phyloP scores from a whole-genome alignment of 2,888 invertebrate genomes.

The Cinara cedri region DNA sequence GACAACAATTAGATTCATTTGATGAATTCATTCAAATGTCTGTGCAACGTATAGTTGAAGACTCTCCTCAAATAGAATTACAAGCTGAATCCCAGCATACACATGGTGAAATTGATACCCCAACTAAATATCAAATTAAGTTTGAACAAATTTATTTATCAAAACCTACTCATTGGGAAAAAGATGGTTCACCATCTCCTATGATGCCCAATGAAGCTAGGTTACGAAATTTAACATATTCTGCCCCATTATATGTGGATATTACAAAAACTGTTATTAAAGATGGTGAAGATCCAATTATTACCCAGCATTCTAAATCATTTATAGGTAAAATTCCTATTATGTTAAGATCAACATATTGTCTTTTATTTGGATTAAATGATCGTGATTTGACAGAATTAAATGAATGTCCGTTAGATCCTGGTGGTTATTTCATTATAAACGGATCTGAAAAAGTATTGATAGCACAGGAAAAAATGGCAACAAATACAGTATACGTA shows the following conservation, averaged over 20 bases:
- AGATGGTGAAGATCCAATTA: slow-evolving; percentile 88
- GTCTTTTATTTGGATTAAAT: slow-evolving; percentile 88
- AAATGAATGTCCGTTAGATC: slow-evolving; percentile 98
- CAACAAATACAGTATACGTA: slow-evolving; percentile 99
- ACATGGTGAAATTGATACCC: slow-evolving; percentile 88
- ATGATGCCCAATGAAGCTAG: slow-evolving; percentile 99
- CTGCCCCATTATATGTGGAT: slow-evolving; percentile 98
- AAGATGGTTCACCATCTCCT: slow-evolving; percentile 97
- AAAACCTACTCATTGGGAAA: slow-evolving; percentile 99
- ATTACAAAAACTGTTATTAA: slow-evolving; percentile 95
- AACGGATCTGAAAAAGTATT: slow-evolving; percentile 98
- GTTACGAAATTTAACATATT: slow-evolving; percentile 94
- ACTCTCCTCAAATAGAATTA: slow-evolving; percentile 96
- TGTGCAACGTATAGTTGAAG: slow-evolving; percentile 98
- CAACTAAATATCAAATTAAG: slow-evolving; percentile 89
- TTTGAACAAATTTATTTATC: slow-evolving; percentile 99
- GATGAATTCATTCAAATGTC: slow-evolving; percentile 99
- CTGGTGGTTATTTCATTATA: slow-evolving; percentile 99
- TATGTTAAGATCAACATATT: slow-evolving; percentile 98
- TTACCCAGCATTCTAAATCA: slow-evolving; percentile 73
- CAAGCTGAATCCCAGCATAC: slow-evolving; percentile 98
- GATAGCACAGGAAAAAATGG: slow-evolving; percentile 99
- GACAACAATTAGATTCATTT: slow-evolving; percentile 98
- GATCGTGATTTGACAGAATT: slow-evolving; percentile 99
- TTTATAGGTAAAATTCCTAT: slow-evolving; percentile 93